These are phyloP conservation scores for Acrobasis suavella DNA, from an alignment of 2,888 invertebrate species.

Conservation along the genomic window DNA sequence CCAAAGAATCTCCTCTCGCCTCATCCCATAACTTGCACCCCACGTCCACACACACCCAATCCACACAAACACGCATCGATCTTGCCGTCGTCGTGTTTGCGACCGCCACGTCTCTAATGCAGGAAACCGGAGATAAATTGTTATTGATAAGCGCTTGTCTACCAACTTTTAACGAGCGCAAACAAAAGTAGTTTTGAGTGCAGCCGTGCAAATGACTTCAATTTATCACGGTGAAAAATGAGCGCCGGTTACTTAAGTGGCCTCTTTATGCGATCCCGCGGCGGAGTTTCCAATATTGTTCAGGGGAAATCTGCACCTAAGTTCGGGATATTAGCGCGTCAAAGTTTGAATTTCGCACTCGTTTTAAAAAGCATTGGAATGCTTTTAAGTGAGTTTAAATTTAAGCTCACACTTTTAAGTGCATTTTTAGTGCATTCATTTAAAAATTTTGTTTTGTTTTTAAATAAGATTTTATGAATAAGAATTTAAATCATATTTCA, in stretches of 20 bases:
- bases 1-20: background rate
- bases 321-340: background rate
- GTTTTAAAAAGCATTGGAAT: background rate
- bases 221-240: constrained; percentile 23
- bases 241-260: constrained; percentile 17
- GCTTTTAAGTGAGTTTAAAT: constrained; percentile 8
- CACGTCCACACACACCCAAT: background rate
- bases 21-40: background rate
- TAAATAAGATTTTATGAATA: too few species aligned
- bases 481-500: background rate
- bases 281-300: constrained; percentile 14
- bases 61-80: constrained; percentile 22
- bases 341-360: constrained; percentile 4
- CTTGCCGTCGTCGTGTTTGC: constrained; percentile 17
- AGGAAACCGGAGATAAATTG: constrained; percentile 22
- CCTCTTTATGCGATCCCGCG: constrained; percentile 10
- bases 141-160: constrained; percentile 22
- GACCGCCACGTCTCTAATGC: constrained; percentile 13
- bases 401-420: background rate
- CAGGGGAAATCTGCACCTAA: constrained; percentile 4
- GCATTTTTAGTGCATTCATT: background rate
- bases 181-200: constrained; percentile 21
- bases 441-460: too few species aligned
- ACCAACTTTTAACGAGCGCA: constrained; percentile 9
- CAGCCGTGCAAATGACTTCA: constrained; percentile 21